phyloP scores from a whole-genome alignment of 2,113 vertebrate genomes.

The Lota lota region DNA sequence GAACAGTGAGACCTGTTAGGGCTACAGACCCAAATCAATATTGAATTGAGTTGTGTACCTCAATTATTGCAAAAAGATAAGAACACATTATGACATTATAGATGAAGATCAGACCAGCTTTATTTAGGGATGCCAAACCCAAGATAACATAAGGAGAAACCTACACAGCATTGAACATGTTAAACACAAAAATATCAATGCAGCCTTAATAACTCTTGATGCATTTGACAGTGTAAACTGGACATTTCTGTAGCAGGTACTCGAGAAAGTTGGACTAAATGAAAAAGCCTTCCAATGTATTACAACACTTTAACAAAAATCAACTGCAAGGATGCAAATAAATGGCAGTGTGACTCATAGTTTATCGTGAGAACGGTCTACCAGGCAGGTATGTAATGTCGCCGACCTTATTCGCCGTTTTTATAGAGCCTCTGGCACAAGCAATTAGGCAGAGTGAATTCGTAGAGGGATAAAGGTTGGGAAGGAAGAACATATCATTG shows the following conservation, averaged over 20 bases:
- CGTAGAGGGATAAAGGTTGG: slow-evolving; percentile 11
- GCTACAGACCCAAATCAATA: slow-evolving; percentile 10
- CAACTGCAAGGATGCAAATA: slow-evolving; percentile 3
- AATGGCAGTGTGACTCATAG: slow-evolving; percentile 7
- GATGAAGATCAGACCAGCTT: slow-evolving; percentile 21
- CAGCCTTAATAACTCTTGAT: slow-evolving; percentile 12
- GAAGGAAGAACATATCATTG: not conserved
- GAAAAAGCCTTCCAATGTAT: slow-evolving; percentile 5
- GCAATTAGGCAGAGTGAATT: slow-evolving; percentile 3
- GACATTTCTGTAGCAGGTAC: slow-evolving; percentile 14
- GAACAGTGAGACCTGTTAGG: not conserved
- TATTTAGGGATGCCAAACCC: slow-evolving; percentile 5
- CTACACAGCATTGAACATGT: slow-evolving; percentile 1
- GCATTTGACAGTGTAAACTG: slow-evolving; percentile 17
- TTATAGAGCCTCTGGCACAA: slow-evolving; percentile 18
- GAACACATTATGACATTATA: slow-evolving; percentile 6
- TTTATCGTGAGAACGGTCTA: not conserved
- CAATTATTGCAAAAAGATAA: slow-evolving; percentile 10
- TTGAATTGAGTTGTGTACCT: slow-evolving; percentile 12
- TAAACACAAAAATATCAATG: not conserved
- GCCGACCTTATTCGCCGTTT: not conserved
- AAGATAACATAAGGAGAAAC: slow-evolving; percentile 5
- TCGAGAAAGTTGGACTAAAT: slow-evolving; percentile 19
- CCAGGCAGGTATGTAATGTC: slow-evolving; percentile 16
- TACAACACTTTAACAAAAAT: slow-evolving; percentile 7